Percentiles rank a stretch among this genome's conserved stretches.
phyloP scores from a whole-genome alignment of 2,113 vertebrate species.

The Syngnathus floridae region DNA sequence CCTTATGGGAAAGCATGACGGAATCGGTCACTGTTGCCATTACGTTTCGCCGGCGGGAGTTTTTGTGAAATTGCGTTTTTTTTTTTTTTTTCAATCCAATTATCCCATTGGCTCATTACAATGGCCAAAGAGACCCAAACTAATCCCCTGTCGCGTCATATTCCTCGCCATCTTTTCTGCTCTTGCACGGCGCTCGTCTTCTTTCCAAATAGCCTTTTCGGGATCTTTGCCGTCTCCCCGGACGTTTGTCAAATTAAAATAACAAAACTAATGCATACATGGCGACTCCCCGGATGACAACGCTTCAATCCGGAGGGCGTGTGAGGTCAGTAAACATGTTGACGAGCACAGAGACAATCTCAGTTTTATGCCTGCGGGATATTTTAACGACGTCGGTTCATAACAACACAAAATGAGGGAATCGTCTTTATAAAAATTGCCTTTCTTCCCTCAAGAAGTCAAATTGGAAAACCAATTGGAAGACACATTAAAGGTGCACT shows the following conservation, averaged over 20 bases:
- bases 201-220: conserved; percentile 13
- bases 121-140: conserved; percentile 38
- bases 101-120: conserved; percentile 65
- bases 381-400: not conserved
- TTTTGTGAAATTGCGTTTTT: conserved; percentile 31
- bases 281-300: not conserved
- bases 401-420: conserved; percentile 2
- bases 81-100: conserved; percentile 58
- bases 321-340: conserved; percentile 3
- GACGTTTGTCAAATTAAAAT: conserved; percentile 7
- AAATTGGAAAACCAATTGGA: not conserved
- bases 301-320: not conserved
- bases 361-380: not conserved
- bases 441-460: not conserved
- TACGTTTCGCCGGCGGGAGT: conserved; percentile 7
- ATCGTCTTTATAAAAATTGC: not conserved
- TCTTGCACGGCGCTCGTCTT: conserved; percentile 5
- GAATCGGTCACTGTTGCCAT: not conserved
- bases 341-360: not conserved
- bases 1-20: not conserved
- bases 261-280: conserved; percentile 1
- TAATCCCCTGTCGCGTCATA: conserved; percentile 48
- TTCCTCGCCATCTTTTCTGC: conserved; percentile 22
- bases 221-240: conserved; percentile 4
- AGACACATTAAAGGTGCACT: not conserved